Evolutionary conservation across 2,113 vertebrate species (phyloP).

Genomic region (Eclectus roratus): DNA sequence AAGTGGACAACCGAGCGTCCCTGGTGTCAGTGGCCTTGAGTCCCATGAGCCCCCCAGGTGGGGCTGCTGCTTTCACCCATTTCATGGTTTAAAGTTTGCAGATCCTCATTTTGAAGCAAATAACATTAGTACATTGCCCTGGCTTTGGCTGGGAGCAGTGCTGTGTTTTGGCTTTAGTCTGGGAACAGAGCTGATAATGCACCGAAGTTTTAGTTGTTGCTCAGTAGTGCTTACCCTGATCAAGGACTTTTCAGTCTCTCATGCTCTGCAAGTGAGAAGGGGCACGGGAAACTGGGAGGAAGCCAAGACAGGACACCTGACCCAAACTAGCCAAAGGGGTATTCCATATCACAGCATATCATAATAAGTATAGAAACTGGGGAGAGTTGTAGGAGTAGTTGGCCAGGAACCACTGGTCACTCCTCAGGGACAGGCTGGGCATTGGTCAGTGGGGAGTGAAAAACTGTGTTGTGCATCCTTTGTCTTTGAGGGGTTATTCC

Average conservation of each 20-base stretch:
- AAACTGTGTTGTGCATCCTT: background rate
- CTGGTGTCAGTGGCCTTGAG: no score
- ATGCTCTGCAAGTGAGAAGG: background rate
- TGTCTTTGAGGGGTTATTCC: background rate
- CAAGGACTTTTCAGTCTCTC: background rate
- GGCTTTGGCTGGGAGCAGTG: background rate
- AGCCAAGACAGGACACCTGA: background rate
- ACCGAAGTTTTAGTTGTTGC: background rate
- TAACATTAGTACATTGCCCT: background rate
- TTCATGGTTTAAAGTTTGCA: background rate
- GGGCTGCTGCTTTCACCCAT: no score
- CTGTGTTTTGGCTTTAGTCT: background rate
- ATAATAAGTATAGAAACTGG: background rate
- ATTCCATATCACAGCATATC: background rate
- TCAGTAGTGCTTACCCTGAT: background rate
- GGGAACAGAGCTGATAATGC: background rate
- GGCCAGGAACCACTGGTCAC: background rate
- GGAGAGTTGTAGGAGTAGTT: background rate
- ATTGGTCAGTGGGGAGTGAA: background rate
- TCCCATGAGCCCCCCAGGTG: no score
- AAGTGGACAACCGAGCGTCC: no score
- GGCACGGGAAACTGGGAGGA: background rate
- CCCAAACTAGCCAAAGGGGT: background rate
- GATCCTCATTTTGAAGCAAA: background rate
- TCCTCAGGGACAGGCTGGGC: background rate